These are phyloP conservation scores for Bilobella aurantiaca DNA, from an alignment of 1,140 invertebrate genomes.

Conservation along the genomic window DNA sequence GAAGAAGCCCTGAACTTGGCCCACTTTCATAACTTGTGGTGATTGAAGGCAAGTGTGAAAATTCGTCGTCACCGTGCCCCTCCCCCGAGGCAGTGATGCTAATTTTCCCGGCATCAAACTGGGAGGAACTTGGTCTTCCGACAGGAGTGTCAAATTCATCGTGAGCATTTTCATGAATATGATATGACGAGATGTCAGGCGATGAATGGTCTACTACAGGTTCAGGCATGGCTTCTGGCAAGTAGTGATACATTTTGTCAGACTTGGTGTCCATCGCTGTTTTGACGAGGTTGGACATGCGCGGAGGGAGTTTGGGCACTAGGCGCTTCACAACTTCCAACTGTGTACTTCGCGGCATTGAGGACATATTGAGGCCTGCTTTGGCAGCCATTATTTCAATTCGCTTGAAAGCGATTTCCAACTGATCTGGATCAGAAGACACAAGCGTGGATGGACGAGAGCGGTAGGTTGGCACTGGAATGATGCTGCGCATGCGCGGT, in stretches of 20 bases:
- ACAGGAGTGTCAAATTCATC: not conserved
- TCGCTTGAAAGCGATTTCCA: slow-evolving; percentile 32
- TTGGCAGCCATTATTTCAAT: slow-evolving; percentile 33
- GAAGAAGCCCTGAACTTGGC: not conserved
- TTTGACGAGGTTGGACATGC: slow-evolving; percentile 17
- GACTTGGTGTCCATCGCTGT: slow-evolving; percentile 18
- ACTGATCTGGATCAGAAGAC: slow-evolving; percentile 19
- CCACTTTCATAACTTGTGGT: not conserved
- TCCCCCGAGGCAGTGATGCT: not conserved
- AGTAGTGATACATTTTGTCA: slow-evolving; percentile 27
- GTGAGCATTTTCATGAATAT: slow-evolving; percentile 9
- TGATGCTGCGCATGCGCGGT: not conserved
- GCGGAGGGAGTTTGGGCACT: slow-evolving; percentile 24
- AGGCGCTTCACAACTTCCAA: slow-evolving; percentile 28
- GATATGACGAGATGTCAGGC: not conserved
- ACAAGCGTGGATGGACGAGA: slow-evolving; percentile 22
- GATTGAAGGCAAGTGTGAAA: slow-evolving; percentile 4
- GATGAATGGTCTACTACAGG: slow-evolving; percentile 22
- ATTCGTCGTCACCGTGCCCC: not conserved
- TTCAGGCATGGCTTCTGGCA: slow-evolving; percentile 27
- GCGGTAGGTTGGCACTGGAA: slow-evolving; percentile 19
- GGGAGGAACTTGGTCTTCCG: no score
- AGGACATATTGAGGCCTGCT: slow-evolving; percentile 33
- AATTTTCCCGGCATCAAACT: slow-evolving; percentile 12
- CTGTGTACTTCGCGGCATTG: slow-evolving; percentile 30